A percentile compares a stretch with the other conserved stretches of the same genome.
phyloP scores from a whole-genome alignment of 1,140 invertebrate genomes.

The Orchesella cincta region DNA sequence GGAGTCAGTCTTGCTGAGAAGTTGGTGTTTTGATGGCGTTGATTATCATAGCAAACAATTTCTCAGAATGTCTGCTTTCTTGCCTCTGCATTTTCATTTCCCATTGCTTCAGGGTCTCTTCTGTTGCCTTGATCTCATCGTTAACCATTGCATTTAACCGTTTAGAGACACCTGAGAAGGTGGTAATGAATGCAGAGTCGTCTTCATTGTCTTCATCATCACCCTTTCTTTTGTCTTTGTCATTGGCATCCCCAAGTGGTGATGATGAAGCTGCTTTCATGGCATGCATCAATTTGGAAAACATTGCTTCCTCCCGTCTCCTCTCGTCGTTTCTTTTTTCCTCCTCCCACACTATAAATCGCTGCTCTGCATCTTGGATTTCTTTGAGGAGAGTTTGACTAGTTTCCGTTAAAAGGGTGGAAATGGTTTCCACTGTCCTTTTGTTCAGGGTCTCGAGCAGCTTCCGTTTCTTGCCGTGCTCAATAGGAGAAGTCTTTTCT shows the following conservation, averaged over 20 bases:
- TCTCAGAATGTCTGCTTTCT: slow-evolving; percentile 5
- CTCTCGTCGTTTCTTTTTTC: not conserved
- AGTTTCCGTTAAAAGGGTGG: not conserved
- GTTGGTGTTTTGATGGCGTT: slow-evolving; percentile 17
- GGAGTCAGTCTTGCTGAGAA: no score
- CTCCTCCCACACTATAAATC: slow-evolving; percentile 13
- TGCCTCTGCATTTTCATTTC: slow-evolving; percentile 12
- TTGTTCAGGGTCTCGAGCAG: not conserved
- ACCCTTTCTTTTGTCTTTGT: not conserved
- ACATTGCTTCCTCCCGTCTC: slow-evolving; percentile 7
- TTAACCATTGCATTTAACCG: not conserved
- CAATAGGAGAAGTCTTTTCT: not conserved
- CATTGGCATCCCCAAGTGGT: not conserved
- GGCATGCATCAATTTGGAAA: not conserved
- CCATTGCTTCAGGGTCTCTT: not conserved
- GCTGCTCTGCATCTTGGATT: slow-evolving; percentile 6
- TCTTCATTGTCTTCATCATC: not conserved
- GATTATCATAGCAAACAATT: slow-evolving; percentile 13
- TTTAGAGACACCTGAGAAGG: not conserved
- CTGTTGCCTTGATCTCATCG: not conserved
- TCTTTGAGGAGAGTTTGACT: slow-evolving; percentile 4
- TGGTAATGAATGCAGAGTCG: not conserved
- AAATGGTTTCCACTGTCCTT: not conserved
- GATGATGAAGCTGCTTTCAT: not conserved
- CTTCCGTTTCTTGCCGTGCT: not conserved